Conservation (phyloP, 2,888 invertebrate species). For the Leptopilina myrica region DNA sequence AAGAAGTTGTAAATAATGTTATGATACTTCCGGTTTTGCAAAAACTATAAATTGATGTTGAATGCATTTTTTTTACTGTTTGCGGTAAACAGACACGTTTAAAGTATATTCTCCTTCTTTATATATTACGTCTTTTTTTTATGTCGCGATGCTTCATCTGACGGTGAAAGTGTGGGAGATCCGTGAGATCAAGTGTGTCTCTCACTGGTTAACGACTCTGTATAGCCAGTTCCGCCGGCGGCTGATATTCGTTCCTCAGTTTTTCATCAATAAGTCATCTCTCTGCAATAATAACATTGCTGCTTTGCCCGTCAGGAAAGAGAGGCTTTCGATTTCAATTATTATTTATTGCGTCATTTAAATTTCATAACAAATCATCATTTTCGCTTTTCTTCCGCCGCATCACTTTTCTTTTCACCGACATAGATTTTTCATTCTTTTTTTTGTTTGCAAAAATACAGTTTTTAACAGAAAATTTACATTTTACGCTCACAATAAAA, state of each 20-base stretch:
- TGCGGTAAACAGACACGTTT: constrained; percentile 32
- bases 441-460: neutral
- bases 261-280: constrained; percentile 47
- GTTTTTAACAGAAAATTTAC: no score
- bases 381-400: neutral
- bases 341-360: constrained; percentile 26
- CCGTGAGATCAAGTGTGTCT: constrained; percentile 44
- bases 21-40: constrained; percentile 8
- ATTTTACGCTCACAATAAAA: no score
- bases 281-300: constrained; percentile 24
- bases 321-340: constrained; percentile 32
- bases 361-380: constrained; percentile 25
- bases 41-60: constrained; percentile 17
- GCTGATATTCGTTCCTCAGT: constrained; percentile 30
- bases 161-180: constrained; percentile 63
- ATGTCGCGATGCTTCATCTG: constrained; percentile 27
- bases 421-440: constrained; percentile 7
- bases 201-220: constrained; percentile 53
- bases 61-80: constrained; percentile 18
- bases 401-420: constrained; percentile 49
- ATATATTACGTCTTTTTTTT: constrained; percentile 5
- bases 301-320: neutral
- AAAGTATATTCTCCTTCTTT: constrained; percentile 33
- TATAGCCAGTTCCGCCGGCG: constrained; percentile 31
- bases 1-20: no score